Base-by-base conservation (phyloP, 2,113 vertebrate genomes). In the Microcebus murinus region DNA sequence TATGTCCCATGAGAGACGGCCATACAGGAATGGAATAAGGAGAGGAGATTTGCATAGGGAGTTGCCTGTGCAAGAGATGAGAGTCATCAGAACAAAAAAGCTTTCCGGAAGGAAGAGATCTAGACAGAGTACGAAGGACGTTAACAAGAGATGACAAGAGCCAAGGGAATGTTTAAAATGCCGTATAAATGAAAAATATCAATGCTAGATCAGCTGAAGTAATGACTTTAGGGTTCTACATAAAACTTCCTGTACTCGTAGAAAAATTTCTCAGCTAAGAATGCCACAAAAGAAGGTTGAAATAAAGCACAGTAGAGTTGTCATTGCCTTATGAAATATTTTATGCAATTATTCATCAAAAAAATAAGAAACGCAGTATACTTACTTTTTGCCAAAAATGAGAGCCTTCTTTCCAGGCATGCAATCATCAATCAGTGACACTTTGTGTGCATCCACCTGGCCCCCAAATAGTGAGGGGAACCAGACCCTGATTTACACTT, bases 191-290 rank as follows among this genome's bases (percentile, higher is more conserved):
- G 17, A 79, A 76, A 25, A 63, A 42, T n/a, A 7, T 39, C n/a
- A 0, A 8, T 45, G 34, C 45, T 13, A 55, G 73, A 45, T 52
- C 65, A 52, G 34, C 57, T 42, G 23, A 61, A 70, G 15, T 36
- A 20, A 31, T 36, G 15, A 79, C 50, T 29, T 45, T 71, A 68
- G 50, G 52, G 36, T 34, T 73, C 25, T 17, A 12, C 17, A 5
- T n/a, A 25, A 23, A 65, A 70, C 34, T 18, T 42, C 61, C 61
- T 67, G n/a, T 61, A 50, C 21, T 15, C 39, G 15, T 6, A 25
- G 27, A 89, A 52, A 91, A 76, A 94, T 57, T 29, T 65, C 63
- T 80, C 71, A 65, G n/a, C 70, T 65, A 48, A 89, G 85, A 68
- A 90, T 15, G 36, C 45, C 85, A 52, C 17, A 27, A 63, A 77